Evolutionary conservation across 1,140 invertebrate genomes (phyloP).

Genomic region (Plectus sambesii): DNA sequence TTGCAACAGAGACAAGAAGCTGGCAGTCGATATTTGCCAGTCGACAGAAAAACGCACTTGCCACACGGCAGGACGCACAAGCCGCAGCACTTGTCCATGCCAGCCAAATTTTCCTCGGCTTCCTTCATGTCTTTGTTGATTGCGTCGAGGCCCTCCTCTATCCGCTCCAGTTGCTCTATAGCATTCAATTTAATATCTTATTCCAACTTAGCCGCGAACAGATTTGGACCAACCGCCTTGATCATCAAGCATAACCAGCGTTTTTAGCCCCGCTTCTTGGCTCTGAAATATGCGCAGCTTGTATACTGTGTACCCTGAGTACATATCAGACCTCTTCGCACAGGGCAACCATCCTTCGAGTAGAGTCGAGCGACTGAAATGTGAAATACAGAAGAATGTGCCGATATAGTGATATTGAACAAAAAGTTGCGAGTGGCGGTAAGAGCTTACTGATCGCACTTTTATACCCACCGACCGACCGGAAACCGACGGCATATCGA

Average conservation of each 20-base stretch:
- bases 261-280: conserved; percentile 94
- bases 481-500: too few relatives aligned
- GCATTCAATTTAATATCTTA: background rate
- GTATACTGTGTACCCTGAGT: background rate
- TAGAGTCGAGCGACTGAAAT: background rate
- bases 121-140: conserved; percentile 96
- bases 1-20: too few relatives aligned
- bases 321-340: background rate
- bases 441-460: too few relatives aligned
- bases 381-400: too few relatives aligned
- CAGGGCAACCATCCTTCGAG: background rate
- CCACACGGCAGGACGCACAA: conserved; percentile 55
- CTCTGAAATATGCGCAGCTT: conserved; percentile 42
- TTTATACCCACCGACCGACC: too few relatives aligned
- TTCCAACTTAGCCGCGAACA: background rate
- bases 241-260: conserved; percentile 91
- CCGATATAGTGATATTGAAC: too few relatives aligned
- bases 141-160: conserved; percentile 97
- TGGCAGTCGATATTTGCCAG: too few relatives aligned
- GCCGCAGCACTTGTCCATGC: conserved; percentile 97
- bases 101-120: conserved; percentile 92
- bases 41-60: conserved; percentile 1
- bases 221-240: conserved; percentile 67
- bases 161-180: conserved; percentile 90
- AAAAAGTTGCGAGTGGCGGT: too few relatives aligned